These are phyloP conservation scores for Pipistrellus pygmaeus DNA, from an alignment of 2,797 vertebrate species.

Conservation along the genomic window DNA sequence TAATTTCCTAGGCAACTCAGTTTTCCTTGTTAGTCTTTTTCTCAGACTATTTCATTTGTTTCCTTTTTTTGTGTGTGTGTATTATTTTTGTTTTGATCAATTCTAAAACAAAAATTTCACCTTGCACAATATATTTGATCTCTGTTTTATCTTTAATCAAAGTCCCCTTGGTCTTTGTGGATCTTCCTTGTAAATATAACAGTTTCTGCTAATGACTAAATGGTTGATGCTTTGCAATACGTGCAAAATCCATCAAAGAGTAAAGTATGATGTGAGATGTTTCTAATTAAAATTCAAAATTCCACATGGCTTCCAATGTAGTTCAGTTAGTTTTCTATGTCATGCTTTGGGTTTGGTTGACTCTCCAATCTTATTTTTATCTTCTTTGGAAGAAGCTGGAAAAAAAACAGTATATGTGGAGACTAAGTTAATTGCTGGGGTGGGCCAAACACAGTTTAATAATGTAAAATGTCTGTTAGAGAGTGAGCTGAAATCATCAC, in stretches of 20 bases:
- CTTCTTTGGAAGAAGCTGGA: conserved; percentile 49
- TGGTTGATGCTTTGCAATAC: background rate
- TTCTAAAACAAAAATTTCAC: conserved; percentile 3
- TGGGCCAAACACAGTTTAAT: conserved; percentile 62
- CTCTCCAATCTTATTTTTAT: conserved; percentile 51
- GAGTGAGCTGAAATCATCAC: conserved; percentile 69
- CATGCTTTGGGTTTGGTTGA: conserved; percentile 53
- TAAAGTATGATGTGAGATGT: background rate
- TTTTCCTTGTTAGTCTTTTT: background rate
- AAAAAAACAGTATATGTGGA: conserved; percentile 71
- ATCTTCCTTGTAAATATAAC: background rate
- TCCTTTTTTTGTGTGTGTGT: background rate
- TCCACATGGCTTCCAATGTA: conserved; percentile 18
- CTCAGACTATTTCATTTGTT: background rate
- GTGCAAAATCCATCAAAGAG: conserved; percentile 53
- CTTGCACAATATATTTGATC: background rate
- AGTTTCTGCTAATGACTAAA: conserved; percentile 19
- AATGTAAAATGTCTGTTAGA: conserved; percentile 71
- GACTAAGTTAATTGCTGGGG: conserved; percentile 65
- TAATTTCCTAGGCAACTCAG: background rate
- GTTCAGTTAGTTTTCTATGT: conserved; percentile 11
- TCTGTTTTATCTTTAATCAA: background rate
- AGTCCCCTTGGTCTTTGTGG: background rate
- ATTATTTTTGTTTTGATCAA: background rate
- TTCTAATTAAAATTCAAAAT: conserved; percentile 36